Evolutionary conservation across 2,797 vertebrate species (phyloP).

Genomic region (Hirundo rustica): DNA sequence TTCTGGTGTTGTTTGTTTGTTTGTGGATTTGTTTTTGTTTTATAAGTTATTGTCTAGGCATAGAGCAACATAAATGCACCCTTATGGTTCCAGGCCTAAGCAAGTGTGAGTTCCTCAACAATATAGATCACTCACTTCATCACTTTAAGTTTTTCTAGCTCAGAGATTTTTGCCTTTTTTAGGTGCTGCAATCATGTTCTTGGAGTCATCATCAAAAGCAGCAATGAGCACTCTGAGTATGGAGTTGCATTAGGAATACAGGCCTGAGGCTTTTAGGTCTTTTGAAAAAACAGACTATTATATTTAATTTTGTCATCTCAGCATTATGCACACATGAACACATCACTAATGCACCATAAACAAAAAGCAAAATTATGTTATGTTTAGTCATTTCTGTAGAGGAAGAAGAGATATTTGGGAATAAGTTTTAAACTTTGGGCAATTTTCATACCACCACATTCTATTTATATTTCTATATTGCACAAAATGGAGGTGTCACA

Average conservation of each 20-base stretch:
- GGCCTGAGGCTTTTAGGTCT: neutral
- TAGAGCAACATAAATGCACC: neutral
- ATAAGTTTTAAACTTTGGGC: neutral
- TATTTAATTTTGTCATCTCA: neutral
- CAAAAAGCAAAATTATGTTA: neutral
- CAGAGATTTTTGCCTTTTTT: neutral
- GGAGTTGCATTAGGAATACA: neutral
- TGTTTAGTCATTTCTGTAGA: neutral
- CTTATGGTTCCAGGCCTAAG: neutral
- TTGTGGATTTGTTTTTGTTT: neutral
- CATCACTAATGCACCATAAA: neutral
- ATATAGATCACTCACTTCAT: neutral
- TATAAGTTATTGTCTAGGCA: neutral
- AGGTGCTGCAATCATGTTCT: neutral
- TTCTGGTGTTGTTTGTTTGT: neutral
- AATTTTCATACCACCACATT: neutral
- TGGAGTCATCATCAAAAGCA: neutral
- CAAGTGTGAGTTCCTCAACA: rapidly evolving
- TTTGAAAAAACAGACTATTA: neutral
- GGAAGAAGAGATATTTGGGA: neutral
- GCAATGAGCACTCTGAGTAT: neutral
- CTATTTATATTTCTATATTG: neutral
- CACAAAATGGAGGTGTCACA: neutral
- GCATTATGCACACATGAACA: neutral
- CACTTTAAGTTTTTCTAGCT: neutral